Base-by-base conservation (phyloP, 2,888 invertebrate species). In the Slavum lentiscoides region DNA sequence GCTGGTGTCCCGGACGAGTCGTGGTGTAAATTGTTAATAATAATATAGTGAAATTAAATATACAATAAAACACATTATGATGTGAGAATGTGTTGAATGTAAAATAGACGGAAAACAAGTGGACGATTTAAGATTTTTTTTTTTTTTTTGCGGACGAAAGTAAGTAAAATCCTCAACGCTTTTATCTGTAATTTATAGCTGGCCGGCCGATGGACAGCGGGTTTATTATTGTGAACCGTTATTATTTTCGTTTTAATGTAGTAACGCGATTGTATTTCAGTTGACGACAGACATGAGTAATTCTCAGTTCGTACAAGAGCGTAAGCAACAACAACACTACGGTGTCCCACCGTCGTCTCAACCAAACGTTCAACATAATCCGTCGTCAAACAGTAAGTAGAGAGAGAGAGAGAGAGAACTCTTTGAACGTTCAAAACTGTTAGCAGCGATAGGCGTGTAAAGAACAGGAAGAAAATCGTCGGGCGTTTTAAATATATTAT, bases 281-380 rank as follows among this genome's bases (percentile, higher is more conserved):
- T 37, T 74, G 0, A 30, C 53, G 15, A n/a, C n/a, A 66, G 55
- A 66, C 17, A 75, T 75, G 75, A 67, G 59, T 43, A 69, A 82
- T 72, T 66, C 68, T 61, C 80, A 74, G 59, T 80, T 83, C 81
- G 43, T 58, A 64, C 72, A 80, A 68, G 70, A 74, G 61, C 82
- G 68, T 70, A 73, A 70, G 58, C 76, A 80, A 82, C 83, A 80
- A 82, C 83, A 70, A 43, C 21, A 64, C 37, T 70, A 64, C 64
- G 70, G 39, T 7, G 39, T 19, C 3, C 80, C 70, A 53, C 70
- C 80, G 3, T 37, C 69, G 17, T 53, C 62, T 13, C 80, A 80
- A 70, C 80, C 72, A 62, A 77, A 77, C 21, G 49, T 64, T 39
- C 70, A 70, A 62, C 72, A 58, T 19, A 39, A 70, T 55, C 43